Evolutionary conservation across 2,888 invertebrate species (phyloP).

Genomic region (Oligia latruncula): DNA sequence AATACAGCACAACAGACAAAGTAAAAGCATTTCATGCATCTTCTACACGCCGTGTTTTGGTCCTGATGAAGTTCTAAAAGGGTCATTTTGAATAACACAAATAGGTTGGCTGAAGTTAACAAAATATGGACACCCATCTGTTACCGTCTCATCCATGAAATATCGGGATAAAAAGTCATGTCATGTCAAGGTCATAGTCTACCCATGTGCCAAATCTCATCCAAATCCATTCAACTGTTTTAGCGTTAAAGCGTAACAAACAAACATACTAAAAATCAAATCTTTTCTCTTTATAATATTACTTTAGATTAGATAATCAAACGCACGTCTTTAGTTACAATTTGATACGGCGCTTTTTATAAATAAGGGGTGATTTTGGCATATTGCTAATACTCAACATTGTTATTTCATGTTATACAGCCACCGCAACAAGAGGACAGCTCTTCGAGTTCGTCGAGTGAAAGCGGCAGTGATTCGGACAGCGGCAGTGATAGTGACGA

Average conservation of each 20-base stretch:
- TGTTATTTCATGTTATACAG: constrained; percentile 28
- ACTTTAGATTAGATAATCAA: not conserved
- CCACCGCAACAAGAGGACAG: constrained; percentile 82
- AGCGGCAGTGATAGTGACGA: constrained; percentile 86
- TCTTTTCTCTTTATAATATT: too few relatives aligned
- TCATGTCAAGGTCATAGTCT: too few relatives aligned
- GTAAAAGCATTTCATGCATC: not conserved
- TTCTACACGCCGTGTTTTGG: not conserved
- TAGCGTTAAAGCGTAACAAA: too few relatives aligned
- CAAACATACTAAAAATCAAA: too few relatives aligned
- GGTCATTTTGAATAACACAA: not conserved
- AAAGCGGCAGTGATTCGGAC: constrained; percentile 85
- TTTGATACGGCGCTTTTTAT: not conserved
- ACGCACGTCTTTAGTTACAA: not conserved
- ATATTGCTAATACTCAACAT: not conserved
- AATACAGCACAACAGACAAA: not conserved
- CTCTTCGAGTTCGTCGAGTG: constrained; percentile 87
- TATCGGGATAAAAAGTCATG: too few relatives aligned
- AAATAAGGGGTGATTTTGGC: not conserved
- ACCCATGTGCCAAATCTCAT: too few relatives aligned
- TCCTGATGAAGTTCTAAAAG: not conserved
- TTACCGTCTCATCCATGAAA: not conserved
- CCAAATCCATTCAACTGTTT: too few relatives aligned
- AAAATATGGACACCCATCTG: not conserved
- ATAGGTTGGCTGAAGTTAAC: not conserved